Evolutionary conservation across 2,888 invertebrate genomes (phyloP).

Genomic region (Lepetodrilus schrolli): DNA sequence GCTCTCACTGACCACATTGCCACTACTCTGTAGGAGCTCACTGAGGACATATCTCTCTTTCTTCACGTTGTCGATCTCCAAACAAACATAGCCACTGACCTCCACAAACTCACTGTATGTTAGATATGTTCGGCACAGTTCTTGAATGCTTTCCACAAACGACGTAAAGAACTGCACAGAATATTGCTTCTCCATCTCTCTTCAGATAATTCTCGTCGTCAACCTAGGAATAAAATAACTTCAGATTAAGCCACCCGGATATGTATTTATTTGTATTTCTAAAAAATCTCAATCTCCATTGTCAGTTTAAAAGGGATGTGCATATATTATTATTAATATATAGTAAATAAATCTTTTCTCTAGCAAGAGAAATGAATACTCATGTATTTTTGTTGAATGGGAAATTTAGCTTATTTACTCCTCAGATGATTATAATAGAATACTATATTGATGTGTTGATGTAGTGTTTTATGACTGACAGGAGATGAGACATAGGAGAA

Average conservation of each 20-base stretch:
- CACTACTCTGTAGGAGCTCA: slow-evolving; percentile 15
- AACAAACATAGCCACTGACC: not conserved
- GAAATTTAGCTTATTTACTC: no score
- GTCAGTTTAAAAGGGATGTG: no score
- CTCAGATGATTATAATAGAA: no score
- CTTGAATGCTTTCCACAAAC: not conserved
- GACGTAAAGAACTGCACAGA: slow-evolving; percentile 18
- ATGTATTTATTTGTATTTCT: no score
- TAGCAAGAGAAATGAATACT: no score
- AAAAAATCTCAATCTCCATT: no score
- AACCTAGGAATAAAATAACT: slow-evolving; percentile 13
- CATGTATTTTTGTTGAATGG: no score
- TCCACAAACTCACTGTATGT: not conserved
- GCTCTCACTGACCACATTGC: slow-evolving; percentile 22
- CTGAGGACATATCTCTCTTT: slow-evolving; percentile 21
- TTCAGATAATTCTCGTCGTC: not conserved
- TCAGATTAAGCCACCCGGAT: not conserved
- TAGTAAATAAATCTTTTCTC: no score
- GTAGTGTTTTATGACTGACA: no score
- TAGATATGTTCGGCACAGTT: not conserved
- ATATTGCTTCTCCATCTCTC: slow-evolving; percentile 14
- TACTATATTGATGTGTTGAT: no score
- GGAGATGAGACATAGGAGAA: no score
- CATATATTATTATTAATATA: no score
- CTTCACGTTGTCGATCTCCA: slow-evolving; percentile 25